Percentiles rank a stretch among this genome's conserved stretches.
Evolutionary conservation across 2,888 invertebrate genomes (phyloP).

Genomic region (Drosophila paucipuncta): DNA sequence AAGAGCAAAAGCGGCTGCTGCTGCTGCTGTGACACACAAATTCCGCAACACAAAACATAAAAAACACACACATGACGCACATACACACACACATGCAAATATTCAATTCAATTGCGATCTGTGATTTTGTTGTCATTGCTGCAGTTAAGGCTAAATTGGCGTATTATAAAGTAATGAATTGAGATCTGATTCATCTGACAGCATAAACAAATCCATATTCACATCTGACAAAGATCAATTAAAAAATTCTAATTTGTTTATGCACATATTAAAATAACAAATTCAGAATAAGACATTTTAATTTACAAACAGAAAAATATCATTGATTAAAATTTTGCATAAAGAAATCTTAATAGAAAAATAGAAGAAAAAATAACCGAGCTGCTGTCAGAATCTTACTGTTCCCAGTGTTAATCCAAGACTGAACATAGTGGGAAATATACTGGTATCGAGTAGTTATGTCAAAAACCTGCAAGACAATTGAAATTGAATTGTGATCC

Average conservation of each 20-base stretch:
- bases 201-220: neutral
- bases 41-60: constrained; percentile 52
- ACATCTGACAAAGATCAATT: neutral
- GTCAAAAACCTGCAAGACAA: neutral
- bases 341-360: neutral
- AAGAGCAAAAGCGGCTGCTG: constrained; percentile 52
- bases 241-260: neutral
- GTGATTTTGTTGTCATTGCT: constrained; percentile 23
- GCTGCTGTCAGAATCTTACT: neutral
- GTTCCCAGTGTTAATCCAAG: neutral
- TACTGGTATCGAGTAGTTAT: neutral
- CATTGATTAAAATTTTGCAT: neutral
- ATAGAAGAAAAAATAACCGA: neutral
- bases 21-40: constrained; percentile 77
- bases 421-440: neutral
- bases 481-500: neutral
- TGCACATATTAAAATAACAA: too few relatives aligned
- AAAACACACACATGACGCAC: constrained; percentile 20
- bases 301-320: neutral
- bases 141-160: constrained; percentile 30
- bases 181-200: neutral
- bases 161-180: neutral
- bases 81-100: constrained; percentile 2
- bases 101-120: constrained; percentile 3
- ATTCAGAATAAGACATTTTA: neutral